A percentile compares a stretch with the other conserved stretches of the same genome.
Conservation (phyloP, 2,888 invertebrate genomes). For the Diplazon laetatorius region DNA sequence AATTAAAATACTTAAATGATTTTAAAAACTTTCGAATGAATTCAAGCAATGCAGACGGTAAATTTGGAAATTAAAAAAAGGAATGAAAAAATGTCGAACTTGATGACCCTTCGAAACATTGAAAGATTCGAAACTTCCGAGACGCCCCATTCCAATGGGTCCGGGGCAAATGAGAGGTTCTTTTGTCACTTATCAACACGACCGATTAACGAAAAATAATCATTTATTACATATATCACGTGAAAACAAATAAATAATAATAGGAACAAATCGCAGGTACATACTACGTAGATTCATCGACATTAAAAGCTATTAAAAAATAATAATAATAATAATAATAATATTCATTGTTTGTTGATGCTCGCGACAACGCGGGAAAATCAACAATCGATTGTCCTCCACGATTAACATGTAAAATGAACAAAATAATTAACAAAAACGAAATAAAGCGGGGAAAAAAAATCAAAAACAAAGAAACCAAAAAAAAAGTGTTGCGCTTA, state of each 20-base stretch:
- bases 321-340: slow-evolving; percentile 33
- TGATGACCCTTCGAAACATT: too few species aligned
- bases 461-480: too few species aligned
- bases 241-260: slow-evolving; percentile 69
- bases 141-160: too few species aligned
- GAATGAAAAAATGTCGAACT: neutral
- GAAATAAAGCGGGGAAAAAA: too few species aligned
- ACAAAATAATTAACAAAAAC: slow-evolving; percentile 30
- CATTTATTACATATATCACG: slow-evolving; percentile 70
- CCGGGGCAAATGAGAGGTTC: slow-evolving; percentile 50
- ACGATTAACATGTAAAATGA: slow-evolving; percentile 16
- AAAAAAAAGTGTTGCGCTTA: slow-evolving; percentile 8
- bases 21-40: too few species aligned
- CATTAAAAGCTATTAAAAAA: slow-evolving; percentile 53
- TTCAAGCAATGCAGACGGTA: too few species aligned
- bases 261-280: slow-evolving; percentile 75
- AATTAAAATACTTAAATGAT: too few species aligned
- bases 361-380: slow-evolving; percentile 5
- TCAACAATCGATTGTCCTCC: neutral
- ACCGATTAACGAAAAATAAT: slow-evolving; percentile 75
- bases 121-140: too few species aligned
- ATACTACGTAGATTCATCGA: slow-evolving; percentile 64
- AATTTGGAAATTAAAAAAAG: too few species aligned
- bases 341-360: slow-evolving; percentile 12
- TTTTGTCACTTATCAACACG: slow-evolving; percentile 32